Conservation (phyloP, 1,140 invertebrate genomes). For the Paramacrobiotus metropolitanus region DNA sequence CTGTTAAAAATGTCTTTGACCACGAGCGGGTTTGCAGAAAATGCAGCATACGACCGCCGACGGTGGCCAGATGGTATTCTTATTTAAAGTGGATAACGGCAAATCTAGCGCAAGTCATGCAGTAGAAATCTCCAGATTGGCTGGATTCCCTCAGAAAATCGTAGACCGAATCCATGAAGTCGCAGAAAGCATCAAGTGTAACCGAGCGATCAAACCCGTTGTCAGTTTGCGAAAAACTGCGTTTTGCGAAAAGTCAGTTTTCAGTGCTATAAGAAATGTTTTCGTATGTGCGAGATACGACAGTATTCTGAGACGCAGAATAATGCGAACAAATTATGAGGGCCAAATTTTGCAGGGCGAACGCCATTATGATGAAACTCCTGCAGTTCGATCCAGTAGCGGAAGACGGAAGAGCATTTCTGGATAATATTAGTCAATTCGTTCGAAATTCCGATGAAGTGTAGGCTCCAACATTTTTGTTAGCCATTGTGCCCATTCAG, state of each 20-base stretch:
- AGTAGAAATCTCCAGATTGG: background rate
- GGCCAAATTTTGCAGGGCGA: background rate
- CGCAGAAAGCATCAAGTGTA: background rate
- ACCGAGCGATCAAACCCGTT: background rate
- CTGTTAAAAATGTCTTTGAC: too few species aligned
- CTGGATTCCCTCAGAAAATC: background rate
- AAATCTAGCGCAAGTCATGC: background rate
- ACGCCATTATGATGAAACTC: background rate
- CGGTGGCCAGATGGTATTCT: background rate
- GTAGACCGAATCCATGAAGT: background rate
- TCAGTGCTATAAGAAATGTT: too few species aligned
- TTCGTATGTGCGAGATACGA: too few species aligned
- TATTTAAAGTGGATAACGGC: background rate
- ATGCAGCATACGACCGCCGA: background rate
- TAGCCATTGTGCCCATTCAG: too few species aligned
- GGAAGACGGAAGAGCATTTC: background rate
- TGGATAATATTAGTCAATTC: background rate
- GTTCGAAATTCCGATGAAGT: too few species aligned
- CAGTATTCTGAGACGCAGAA: too few species aligned
- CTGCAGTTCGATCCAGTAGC: background rate
- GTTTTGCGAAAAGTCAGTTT: background rate
- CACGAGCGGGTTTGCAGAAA: too few species aligned
- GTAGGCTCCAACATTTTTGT: too few species aligned
- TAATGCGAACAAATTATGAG: too few species aligned
- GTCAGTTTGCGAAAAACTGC: background rate